Evolutionary conservation across 2,797 vertebrate genomes (phyloP).

Genomic region (Sternotherus odoratus): DNA sequence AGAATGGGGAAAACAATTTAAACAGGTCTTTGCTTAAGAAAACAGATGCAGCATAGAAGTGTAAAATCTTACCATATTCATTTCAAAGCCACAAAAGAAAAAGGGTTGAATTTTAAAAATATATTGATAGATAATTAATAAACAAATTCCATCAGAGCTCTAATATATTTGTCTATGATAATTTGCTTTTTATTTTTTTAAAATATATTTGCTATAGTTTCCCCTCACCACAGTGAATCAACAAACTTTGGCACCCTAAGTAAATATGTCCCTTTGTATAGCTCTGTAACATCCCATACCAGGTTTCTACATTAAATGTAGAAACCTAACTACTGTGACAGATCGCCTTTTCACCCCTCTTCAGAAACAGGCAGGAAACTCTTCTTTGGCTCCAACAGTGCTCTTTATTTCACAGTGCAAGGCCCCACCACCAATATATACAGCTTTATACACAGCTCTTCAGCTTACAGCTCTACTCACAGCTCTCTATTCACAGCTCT

Average conservation of each 20-base stretch:
- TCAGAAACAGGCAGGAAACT: too few species aligned
- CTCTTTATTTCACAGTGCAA: too few species aligned
- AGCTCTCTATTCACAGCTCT: too few species aligned
- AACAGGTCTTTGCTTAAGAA: constrained; percentile 68
- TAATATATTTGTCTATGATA: constrained; percentile 7
- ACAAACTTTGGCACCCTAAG: constrained; percentile 46
- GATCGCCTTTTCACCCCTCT: too few species aligned
- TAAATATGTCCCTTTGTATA: fast-evolving
- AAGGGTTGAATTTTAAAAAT: neutral
- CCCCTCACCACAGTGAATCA: constrained; percentile 27
- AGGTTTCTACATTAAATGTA: neutral
- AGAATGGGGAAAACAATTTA: constrained; percentile 51
- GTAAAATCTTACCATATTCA: constrained; percentile 23
- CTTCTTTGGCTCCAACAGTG: too few species aligned
- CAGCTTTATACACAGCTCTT: too few species aligned
- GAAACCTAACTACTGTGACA: neutral
- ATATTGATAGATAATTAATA: neutral
- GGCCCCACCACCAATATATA: too few species aligned
- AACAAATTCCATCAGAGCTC: constrained; percentile 8
- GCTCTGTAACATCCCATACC: neutral
- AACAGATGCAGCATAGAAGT: constrained; percentile 63
- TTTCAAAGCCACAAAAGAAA: constrained; percentile 29
- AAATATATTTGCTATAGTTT: neutral
- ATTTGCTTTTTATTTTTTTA: neutral
- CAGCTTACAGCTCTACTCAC: too few species aligned